phyloP scores from a whole-genome alignment of 2,797 vertebrate species.

The Acanthurus tractus region DNA sequence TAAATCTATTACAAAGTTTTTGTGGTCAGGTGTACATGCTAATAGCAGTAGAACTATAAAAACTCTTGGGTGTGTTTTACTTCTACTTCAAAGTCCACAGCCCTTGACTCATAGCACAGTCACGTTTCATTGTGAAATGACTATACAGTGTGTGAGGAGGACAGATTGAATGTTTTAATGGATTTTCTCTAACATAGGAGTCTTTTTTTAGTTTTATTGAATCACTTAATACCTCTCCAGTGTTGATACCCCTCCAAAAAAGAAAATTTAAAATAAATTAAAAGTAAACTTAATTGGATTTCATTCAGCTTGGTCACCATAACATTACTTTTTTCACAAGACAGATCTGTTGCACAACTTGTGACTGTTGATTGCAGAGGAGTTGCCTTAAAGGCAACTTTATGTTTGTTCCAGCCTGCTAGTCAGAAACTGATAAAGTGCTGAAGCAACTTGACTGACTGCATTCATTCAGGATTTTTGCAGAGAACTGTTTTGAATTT shows the following conservation, averaged over 20 bases:
- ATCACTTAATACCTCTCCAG: conserved; percentile 21
- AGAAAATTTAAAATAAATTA: conserved; percentile 27
- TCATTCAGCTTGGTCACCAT: conserved; percentile 29
- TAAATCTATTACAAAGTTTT: conserved; percentile 70
- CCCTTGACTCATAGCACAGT: conserved; percentile 23
- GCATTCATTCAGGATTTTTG: neutral
- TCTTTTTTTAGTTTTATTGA: neutral
- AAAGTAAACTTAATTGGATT: conserved; percentile 41
- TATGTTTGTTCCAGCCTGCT: conserved; percentile 39
- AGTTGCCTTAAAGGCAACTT: conserved; percentile 31
- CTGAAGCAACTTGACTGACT: neutral
- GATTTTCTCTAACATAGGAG: neutral
- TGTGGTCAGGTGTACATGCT: conserved; percentile 48
- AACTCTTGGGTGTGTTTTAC: conserved; percentile 35
- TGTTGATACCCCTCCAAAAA: conserved; percentile 21
- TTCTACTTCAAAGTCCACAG: conserved; percentile 30
- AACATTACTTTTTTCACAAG: conserved; percentile 30
- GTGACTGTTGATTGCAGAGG: conserved; percentile 49
- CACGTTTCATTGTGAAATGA: conserved; percentile 32
- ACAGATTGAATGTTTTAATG: neutral
- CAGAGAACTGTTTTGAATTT: neutral
- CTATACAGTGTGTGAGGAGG: neutral
- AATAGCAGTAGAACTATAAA: conserved; percentile 32
- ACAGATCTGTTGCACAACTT: conserved; percentile 57
- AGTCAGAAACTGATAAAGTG: conserved; percentile 35